Evolutionary conservation across 2,888 invertebrate species (phyloP), one percentile per base, ranked within the genome.

Genomic region (Microplitis manilae): DNA sequence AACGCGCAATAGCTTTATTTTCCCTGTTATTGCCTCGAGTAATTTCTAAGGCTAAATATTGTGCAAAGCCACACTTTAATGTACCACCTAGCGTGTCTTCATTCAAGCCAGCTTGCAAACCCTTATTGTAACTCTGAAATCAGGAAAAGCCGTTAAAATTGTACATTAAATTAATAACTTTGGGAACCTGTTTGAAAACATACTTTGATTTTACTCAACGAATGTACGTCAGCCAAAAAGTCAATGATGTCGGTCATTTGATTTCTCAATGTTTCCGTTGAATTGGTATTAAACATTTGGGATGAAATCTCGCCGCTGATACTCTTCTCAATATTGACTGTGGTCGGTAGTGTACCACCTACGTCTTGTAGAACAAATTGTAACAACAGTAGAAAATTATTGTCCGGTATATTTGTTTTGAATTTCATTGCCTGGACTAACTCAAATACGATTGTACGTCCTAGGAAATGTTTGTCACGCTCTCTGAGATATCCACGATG

Each of bases 1-100:
- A 96, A 81, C 96, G 92, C 2, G 93, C 92, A 60, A 96, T 94
- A 0, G 96, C 94, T 86, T 95, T 92, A 88, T 95, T 95, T 87
- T 98, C 98, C 74, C 97, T 92, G 30, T 93, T 93, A 88, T 96
- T 96, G 75, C 96, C 97, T 76, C 96, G 92, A 0, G 97, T 96
- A 87, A 99, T 95, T 91, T 99, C 99, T 88, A 98, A 91, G 1
- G 99, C 97, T 73, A 98, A 93, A 90, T 95, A 96, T 90, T 97
- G 96, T 0, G 98, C 97, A 68, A 99, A 94, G 38, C 97, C 98
- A 64, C 98, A 97, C 91, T 99, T 99, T 74, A 99, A 93, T 71
- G 97, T 96, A 0, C 98, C 98, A 0, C 99, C 99, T 39, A 99
- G 91, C 0, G 98, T 98, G 90, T 99, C 98, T 90, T 98, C 98